Evolutionary conservation across 1,140 invertebrate species (phyloP).

Genomic region (Drosophila oshimai): DNA sequence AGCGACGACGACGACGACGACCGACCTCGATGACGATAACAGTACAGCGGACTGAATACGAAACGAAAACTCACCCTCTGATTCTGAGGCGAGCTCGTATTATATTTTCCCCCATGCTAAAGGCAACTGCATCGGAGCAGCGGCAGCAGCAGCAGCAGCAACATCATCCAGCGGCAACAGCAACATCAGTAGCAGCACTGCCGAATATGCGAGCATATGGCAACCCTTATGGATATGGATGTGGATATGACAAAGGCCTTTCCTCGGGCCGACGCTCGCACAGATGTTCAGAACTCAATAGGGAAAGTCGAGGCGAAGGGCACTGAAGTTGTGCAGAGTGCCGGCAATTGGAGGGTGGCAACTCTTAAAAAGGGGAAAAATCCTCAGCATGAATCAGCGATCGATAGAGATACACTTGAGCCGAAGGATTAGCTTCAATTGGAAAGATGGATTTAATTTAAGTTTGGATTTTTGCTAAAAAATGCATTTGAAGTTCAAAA

Average conservation of each 20-base stretch:
- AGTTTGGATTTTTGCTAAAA: too few species aligned
- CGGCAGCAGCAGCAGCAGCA: constrained; percentile 2
- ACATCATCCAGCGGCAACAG: neutral
- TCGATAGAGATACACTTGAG: neutral
- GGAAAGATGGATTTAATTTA: too few species aligned
- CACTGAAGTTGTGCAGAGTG: neutral
- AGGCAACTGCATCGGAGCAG: constrained; percentile 31
- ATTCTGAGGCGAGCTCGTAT: constrained; percentile 22
- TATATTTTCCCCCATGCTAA: constrained; percentile 53
- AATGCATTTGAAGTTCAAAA: too few species aligned
- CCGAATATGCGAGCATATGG: constrained; percentile 74
- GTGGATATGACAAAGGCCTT: constrained; percentile 42
- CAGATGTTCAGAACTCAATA: constrained; percentile 42
- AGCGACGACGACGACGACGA: constrained; percentile 24
- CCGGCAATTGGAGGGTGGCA: constrained; percentile 49
- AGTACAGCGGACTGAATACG: constrained; percentile 43
- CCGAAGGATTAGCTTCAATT: too few species aligned
- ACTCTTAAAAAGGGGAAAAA: constrained; percentile 40
- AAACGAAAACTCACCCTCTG: constrained; percentile 66
- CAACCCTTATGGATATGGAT: constrained; percentile 65
- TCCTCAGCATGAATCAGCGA: constrained; percentile 7
- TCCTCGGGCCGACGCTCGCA: constrained; percentile 10
- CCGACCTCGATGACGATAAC: constrained; percentile 73
- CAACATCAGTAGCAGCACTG: neutral
- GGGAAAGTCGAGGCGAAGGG: constrained; percentile 9